A percentile compares a stretch with the other conserved stretches of the same genome.
phyloP scores from a whole-genome alignment of 1,140 invertebrate species.

The Pectinophora gossypiella region DNA sequence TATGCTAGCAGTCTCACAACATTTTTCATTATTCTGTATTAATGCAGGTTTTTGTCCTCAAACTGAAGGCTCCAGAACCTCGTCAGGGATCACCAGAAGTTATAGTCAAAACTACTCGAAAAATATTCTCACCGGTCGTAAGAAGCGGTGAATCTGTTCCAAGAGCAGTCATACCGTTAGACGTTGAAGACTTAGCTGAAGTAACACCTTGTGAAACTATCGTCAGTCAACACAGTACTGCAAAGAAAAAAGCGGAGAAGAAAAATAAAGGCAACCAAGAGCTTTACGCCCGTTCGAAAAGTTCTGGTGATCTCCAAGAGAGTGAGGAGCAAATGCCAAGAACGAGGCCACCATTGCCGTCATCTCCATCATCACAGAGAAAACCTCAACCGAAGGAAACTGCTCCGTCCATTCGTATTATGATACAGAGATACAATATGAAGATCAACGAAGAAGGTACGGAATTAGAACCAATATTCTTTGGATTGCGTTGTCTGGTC shows the following conservation, averaged over 20 bases:
- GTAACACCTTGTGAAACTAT: conserved; percentile 25
- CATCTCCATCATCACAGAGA: conserved; percentile 74
- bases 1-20: background rate
- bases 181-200: conserved; percentile 68
- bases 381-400: conserved; percentile 77
- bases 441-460: conserved; percentile 75
- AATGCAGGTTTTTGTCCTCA: conserved; percentile 64
- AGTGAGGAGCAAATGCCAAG: conserved; percentile 46
- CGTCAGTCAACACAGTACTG: conserved; percentile 13
- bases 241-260: conserved; percentile 23
- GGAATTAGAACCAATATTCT: conserved; percentile 14
- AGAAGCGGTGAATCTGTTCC: conserved; percentile 72
- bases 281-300: conserved; percentile 29
- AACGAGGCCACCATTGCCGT: conserved; percentile 72
- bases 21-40: conserved; percentile 21
- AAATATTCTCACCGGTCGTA: conserved; percentile 83
- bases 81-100: conserved; percentile 72
- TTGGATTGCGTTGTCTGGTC: too few relatives aligned
- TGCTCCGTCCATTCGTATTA: conserved; percentile 79
- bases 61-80: conserved; percentile 58
- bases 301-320: conserved; percentile 52
- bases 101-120: conserved; percentile 85
- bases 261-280: conserved; percentile 21
- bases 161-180: conserved; percentile 66
- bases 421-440: conserved; percentile 81